Base-by-base conservation (phyloP, 2,797 vertebrate genomes). In the Bradypus variegatus region DNA sequence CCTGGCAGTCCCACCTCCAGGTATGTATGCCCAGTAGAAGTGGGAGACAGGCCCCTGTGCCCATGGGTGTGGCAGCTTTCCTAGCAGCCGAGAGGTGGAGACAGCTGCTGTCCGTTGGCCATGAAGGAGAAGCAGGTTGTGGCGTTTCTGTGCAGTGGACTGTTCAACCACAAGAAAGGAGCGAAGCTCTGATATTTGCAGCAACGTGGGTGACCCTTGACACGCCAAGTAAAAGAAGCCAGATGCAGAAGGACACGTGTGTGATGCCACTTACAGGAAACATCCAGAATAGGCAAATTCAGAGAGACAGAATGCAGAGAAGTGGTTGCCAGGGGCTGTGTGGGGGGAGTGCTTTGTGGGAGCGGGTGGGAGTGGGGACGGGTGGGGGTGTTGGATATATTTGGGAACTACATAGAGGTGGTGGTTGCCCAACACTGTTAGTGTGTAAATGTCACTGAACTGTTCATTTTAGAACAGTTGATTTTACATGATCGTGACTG, bases 401-500 rank as follows among this genome's bases (percentile, higher is more conserved):
- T 78, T 87, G 53, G 70, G 58, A 89, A 91, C 78, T 65, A 70
- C 82, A 50, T 89, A 23, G 85, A 80, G 76, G 72, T n/a, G 45
- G 38, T 90, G 50, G 36, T 93, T 87, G 48, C 6, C 62, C 53
- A 95, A 65, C 62, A 36, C 62, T 58, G 55, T 88, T 76, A 92
- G 73, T 53, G 33, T 67, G 50, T 88, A 69, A 91, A 88, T 38
- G 62, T 89, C 69, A 45, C 62, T 72, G 60, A 88, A 55, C 69
- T 77, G 16, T 67, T 90, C 77, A 90, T 33, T 78, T 90, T 55
- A 78, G 85, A 88, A 58, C 88, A 19, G 27, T 91, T 92, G 45
- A 79, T 86, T 94, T 86, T 83, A 58, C 53, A 55, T 79, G 79
- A 58, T 48, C 41, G 10, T 85, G 77, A 91, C 76, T 86, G 93